A percentile compares a stretch with the other conserved stretches of the same genome.
Conservation (phyloP, 2,797 vertebrate species). For the Rhinatrema bivittatum region DNA sequence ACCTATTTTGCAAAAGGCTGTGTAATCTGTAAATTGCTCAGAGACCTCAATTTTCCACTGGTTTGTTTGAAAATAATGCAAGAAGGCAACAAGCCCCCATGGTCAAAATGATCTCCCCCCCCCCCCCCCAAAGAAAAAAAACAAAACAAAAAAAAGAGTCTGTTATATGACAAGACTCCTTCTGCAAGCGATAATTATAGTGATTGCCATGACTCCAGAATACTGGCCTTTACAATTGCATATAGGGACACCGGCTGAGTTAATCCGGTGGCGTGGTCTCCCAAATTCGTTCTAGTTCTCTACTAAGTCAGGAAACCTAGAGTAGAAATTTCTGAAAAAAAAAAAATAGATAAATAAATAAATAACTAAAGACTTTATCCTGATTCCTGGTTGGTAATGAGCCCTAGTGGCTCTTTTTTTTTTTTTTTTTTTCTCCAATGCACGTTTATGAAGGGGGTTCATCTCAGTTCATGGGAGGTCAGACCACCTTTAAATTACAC, state of each 20-base stretch:
- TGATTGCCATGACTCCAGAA: slow-evolving; percentile 46
- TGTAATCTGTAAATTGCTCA: slow-evolving; percentile 45
- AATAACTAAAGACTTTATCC: slow-evolving; percentile 43
- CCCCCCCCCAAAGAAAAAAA: background rate
- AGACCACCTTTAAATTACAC: slow-evolving; percentile 54
- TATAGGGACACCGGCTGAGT: slow-evolving; percentile 45
- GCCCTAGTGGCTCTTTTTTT: slow-evolving; percentile 28
- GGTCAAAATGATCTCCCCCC: slow-evolving; percentile 38
- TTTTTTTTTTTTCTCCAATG: no score
- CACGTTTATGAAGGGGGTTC: slow-evolving; percentile 44
- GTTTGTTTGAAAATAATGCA: slow-evolving; percentile 46
- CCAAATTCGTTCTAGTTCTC: slow-evolving; percentile 25
- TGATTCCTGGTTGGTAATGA: slow-evolving; percentile 41
- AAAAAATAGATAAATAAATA: no score
- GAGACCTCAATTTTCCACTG: slow-evolving; percentile 43
- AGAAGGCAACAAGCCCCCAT: slow-evolving; percentile 41
- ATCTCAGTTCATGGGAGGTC: slow-evolving; percentile 28
- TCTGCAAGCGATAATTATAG: slow-evolving; percentile 59
- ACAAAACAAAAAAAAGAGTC: slow-evolving; percentile 34
- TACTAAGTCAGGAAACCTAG: slow-evolving; percentile 17
- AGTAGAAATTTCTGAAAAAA: slow-evolving; percentile 32
- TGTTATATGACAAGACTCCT: slow-evolving; percentile 54
- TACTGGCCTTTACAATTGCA: slow-evolving; percentile 32
- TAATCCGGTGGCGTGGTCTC: slow-evolving; percentile 41
- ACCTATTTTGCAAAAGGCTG: slow-evolving; percentile 18